phyloP scores from a whole-genome alignment of 2,113 vertebrate genomes.

The Aptenodytes patagonicus region DNA sequence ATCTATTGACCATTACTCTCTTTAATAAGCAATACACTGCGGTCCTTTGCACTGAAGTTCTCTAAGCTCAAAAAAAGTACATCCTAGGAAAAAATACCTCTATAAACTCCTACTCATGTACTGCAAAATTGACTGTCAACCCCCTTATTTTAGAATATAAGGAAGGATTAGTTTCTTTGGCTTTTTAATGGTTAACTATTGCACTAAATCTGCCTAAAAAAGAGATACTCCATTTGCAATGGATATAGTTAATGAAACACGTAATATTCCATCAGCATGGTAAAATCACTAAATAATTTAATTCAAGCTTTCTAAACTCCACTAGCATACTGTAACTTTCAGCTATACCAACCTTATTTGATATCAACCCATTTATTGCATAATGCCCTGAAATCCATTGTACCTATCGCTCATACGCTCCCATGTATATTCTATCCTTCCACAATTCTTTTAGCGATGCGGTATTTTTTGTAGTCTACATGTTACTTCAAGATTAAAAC shows the following conservation, averaged over 20 bases:
- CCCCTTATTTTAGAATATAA: neutral
- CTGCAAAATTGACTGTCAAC: neutral
- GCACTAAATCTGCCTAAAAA: neutral
- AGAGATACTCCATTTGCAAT: neutral
- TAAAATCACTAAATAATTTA: neutral
- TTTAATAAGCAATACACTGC: neutral
- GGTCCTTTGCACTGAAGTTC: neutral
- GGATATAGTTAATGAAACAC: neutral
- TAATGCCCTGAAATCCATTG: neutral
- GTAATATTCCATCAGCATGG: neutral
- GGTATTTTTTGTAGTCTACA: neutral
- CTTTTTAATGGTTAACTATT: neutral
- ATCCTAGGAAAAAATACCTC: neutral
- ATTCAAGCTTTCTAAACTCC: neutral
- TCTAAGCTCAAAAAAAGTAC: neutral
- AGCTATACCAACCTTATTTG: neutral
- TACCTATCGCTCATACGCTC: neutral
- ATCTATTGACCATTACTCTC: neutral
- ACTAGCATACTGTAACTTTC: neutral
- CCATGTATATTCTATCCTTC: neutral
- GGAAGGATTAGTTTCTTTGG: neutral
- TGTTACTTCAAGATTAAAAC: neutral
- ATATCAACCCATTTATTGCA: neutral
- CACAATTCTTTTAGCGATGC: accelerated
- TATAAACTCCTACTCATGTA: neutral